Conservation (phyloP, 2,797 vertebrate genomes). For the Myripristis murdjan region DNA sequence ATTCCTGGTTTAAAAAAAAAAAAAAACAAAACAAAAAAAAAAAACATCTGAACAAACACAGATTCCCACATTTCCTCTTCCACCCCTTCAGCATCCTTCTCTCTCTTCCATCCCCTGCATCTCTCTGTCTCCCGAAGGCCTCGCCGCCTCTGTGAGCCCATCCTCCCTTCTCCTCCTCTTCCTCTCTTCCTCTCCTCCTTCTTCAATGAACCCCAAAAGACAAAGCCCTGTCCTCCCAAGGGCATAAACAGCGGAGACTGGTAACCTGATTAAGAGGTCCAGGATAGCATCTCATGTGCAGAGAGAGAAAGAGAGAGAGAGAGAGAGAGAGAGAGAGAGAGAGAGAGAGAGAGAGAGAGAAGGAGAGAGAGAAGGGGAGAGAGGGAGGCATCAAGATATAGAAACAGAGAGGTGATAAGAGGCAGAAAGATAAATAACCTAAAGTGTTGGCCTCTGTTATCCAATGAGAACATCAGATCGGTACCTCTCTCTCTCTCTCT, state of each 20-base stretch:
- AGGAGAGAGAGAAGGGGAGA: background rate
- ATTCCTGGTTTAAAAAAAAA: no score
- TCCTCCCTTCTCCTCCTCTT: conserved; percentile 6
- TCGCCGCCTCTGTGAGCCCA: no score
- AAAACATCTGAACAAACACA: background rate
- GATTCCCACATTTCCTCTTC: conserved; percentile 28
- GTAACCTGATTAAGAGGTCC: conserved; percentile 77
- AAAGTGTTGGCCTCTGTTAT: conserved; percentile 11
- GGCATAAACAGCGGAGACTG: conserved; percentile 71
- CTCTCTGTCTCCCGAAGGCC: conserved; percentile 2
- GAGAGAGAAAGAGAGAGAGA: conserved; percentile 34
- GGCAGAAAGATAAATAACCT: conserved; percentile 49
- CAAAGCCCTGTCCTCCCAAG: conserved; percentile 64
- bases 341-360: conserved; percentile 29
- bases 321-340: background rate
- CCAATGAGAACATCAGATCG: background rate
- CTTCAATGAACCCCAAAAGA: conserved; percentile 80
- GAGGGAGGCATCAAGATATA: no score
- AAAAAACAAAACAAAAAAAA: no score
- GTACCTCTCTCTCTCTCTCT: conserved; percentile 7
- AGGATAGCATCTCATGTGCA: conserved; percentile 73
- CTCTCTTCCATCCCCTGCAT: conserved; percentile 63
- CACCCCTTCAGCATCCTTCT: conserved; percentile 21
- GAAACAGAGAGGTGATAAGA: conserved; percentile 51
- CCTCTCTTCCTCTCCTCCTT: conserved; percentile 49